Conservation (phyloP, 1,140 invertebrate genomes). For the Lasioglossum baleicum region DNA sequence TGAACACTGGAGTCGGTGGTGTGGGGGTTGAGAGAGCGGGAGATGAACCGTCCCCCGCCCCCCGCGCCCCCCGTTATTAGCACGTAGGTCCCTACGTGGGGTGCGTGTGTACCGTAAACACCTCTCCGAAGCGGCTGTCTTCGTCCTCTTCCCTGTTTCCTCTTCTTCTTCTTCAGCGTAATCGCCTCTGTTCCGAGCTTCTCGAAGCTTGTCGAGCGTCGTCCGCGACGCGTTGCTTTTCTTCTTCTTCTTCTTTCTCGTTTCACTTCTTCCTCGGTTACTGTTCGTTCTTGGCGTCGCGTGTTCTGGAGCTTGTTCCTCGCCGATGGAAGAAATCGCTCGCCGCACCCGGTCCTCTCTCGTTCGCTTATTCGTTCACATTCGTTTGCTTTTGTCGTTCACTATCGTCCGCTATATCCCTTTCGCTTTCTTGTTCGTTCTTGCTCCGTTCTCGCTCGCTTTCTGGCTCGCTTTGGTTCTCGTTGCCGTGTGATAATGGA, state of each 20-base stretch:
- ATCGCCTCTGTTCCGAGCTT: no score
- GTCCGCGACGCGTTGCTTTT: not conserved
- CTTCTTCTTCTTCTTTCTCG: no score
- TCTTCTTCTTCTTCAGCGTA: not conserved
- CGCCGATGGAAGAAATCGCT: conserved; percentile 29
- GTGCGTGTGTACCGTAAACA: conserved; percentile 55
- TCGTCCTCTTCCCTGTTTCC: not conserved
- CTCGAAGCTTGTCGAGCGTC: not conserved
- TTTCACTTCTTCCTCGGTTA: not conserved
- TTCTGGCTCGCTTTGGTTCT: not conserved
- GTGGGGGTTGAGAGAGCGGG: conserved; percentile 69
- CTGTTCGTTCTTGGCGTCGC: not conserved
- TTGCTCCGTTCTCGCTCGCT: not conserved
- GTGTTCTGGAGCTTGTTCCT: not conserved
- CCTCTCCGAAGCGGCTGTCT: conserved; percentile 37
- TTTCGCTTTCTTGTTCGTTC: no score
- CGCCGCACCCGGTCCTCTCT: not conserved
- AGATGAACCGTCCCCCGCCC: conserved; percentile 56
- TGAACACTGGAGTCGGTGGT: conserved; percentile 79
- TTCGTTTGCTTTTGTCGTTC: not conserved
- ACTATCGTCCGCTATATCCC: conserved; percentile 23
- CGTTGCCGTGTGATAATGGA: conserved; percentile 36
- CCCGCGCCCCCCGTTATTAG: conserved; percentile 59
- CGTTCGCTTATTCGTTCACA: not conserved
- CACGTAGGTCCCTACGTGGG: conserved; percentile 71